Evolutionary conservation across 2,113 vertebrate genomes (phyloP), one percentile per base, ranked within the genome.

Genomic region (Brachionichthys hirsutus): DNA sequence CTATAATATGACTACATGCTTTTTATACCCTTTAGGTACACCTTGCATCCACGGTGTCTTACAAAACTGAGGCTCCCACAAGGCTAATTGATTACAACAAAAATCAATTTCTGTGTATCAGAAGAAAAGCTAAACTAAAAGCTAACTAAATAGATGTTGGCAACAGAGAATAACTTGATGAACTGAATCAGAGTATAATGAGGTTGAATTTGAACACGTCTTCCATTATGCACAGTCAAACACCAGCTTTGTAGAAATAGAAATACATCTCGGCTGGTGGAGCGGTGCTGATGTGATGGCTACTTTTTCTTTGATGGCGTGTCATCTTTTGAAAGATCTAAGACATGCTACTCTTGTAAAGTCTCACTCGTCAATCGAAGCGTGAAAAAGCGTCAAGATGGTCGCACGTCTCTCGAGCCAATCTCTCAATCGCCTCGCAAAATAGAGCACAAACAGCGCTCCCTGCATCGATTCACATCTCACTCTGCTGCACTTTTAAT

Each of bases 401-500:
- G 2, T 19, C 13, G 3, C 12, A 6, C 11, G 12, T 50, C 24
- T 58, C 16, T 34, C 24, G 8, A 6, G 24, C 45, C 35, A 53
- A 9, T 64, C 41, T 62, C 55, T 67, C 52, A 44, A 51, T 64
- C 51, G 5, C 14, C 13, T 40, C 64, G 70, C 47, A 67, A 65
- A 75, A 65, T 8, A 22, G 13, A 10, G 9, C 67, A 41, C 45
- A 16, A 51, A 50, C 60, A 11, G 34, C 1, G 22, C 67, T 60
- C 46, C 2, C 46, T 36, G 51, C 67, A 69, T 55, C 62, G 61
- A 83, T 75, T 30, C 59, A 47, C 75, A 78, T 84, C 53, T 75
- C 61, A 71, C 77, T 84, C 80, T 56, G 41, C 61, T 54, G 50
- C 54, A 62, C 77, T 80, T 66, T 64, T 68, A 87, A 85, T 87